phyloP scores from a whole-genome alignment of 1,140 invertebrate genomes.

The Grapholita molesta region DNA sequence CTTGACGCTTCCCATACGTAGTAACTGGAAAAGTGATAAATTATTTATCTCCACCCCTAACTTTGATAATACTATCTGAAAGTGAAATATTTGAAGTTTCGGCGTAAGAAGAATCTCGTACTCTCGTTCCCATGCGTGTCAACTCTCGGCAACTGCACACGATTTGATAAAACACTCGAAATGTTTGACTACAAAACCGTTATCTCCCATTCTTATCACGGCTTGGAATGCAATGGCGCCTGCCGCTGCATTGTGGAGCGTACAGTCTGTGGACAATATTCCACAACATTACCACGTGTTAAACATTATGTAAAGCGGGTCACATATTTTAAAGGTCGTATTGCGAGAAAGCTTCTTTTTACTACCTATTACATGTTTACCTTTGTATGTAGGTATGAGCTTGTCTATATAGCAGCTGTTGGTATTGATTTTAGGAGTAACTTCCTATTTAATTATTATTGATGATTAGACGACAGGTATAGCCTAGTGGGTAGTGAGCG shows the following conservation, averaged over 20 bases:
- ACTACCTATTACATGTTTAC: neutral
- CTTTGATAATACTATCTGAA: neutral
- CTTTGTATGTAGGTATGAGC: neutral
- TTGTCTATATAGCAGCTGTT: neutral
- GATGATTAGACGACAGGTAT: no score
- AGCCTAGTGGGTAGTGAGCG: no score
- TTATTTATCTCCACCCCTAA: neutral
- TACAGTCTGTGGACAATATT: neutral
- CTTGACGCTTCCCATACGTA: neutral
- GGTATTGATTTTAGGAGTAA: no score
- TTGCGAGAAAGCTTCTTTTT: neutral
- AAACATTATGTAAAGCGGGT: neutral
- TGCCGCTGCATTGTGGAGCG: conserved; percentile 1
- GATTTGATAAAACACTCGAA: conserved; percentile 15
- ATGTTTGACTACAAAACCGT: conserved; percentile 10
- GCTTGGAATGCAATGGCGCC: conserved; percentile 7
- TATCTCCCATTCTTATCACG: conserved; percentile 4
- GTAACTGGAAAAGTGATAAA: neutral
- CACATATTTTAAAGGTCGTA: neutral
- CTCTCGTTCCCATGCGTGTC: neutral
- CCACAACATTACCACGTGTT: neutral
- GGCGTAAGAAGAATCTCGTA: neutral
- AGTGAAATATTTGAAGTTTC: neutral
- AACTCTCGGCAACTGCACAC: neutral
- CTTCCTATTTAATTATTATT: no score